phyloP scores from a whole-genome alignment of 2,113 vertebrate genomes.

The Bothrops jararaca region DNA sequence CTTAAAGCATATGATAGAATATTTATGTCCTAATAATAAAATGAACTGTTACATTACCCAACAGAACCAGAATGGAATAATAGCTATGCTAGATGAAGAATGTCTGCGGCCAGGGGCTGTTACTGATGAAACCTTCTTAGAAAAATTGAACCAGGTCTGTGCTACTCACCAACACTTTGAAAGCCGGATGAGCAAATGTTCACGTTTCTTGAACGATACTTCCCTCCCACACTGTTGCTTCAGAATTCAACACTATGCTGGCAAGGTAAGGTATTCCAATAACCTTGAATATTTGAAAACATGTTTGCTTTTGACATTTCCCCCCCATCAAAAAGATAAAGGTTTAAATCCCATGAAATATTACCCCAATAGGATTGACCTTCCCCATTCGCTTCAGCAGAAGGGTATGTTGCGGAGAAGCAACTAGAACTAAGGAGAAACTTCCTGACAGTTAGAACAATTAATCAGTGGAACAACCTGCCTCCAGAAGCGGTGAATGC shows the following conservation, averaged over 20 bases:
- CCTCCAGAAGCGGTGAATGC: no score
- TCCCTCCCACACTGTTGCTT: constrained; percentile 95
- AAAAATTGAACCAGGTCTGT: constrained; percentile 94
- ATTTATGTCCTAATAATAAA: background rate
- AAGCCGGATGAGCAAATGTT: constrained; percentile 93
- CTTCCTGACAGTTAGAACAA: no score
- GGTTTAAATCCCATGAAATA: background rate
- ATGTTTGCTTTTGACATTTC: background rate
- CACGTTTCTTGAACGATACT: constrained; percentile 91
- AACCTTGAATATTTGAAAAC: background rate
- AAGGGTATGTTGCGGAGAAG: background rate
- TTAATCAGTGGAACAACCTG: no score
- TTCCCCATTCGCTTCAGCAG: background rate
- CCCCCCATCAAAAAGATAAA: background rate
- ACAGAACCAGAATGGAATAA: constrained; percentile 88
- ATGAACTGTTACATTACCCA: background rate
- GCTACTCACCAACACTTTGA: constrained; percentile 96
- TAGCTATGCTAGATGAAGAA: constrained; percentile 98
- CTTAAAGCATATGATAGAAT: background rate
- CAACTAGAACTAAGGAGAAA: no score
- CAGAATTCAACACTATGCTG: constrained; percentile 95
- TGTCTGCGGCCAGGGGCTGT: constrained; percentile 93
- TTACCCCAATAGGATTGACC: background rate
- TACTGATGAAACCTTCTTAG: constrained; percentile 93
- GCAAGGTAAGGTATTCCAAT: constrained; percentile 80